Conservation (phyloP, 2,888 invertebrate genomes). For the Amiota minor region DNA sequence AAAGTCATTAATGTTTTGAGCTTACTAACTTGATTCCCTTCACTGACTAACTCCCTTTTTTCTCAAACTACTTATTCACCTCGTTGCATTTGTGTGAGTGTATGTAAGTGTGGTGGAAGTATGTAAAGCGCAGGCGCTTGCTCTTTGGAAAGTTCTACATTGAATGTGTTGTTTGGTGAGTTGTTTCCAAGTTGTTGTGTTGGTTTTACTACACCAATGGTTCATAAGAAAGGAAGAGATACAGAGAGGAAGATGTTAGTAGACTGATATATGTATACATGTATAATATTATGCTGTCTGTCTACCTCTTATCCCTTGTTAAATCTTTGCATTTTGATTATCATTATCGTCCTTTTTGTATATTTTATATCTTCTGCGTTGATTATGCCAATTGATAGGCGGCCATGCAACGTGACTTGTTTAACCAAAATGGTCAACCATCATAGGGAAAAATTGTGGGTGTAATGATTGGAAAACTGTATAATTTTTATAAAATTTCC, state of each 20-base stretch:
- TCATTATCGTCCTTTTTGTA: background rate
- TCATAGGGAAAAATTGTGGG: background rate
- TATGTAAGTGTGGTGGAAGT: background rate
- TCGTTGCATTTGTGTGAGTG: background rate
- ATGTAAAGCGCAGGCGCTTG: background rate
- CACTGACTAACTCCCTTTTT: background rate
- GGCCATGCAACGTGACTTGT: conserved; percentile 22
- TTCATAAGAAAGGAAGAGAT: no score
- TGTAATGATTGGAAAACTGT: conserved; percentile 23
- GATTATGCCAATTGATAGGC: conserved; percentile 31
- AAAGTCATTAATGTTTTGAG: background rate
- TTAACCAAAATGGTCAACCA: background rate
- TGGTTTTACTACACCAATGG: background rate
- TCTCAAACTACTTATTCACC: background rate
- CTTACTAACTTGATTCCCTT: background rate
- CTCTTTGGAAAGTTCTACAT: conserved; percentile 7
- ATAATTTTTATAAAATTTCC: background rate
- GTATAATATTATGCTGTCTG: no score
- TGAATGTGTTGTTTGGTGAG: conserved; percentile 14
- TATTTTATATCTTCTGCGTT: background rate
- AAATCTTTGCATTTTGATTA: no score
- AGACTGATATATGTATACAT: no score
- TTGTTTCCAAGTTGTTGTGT: conserved; percentile 8
- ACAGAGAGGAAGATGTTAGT: no score
- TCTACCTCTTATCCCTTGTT: no score